phyloP scores from a whole-genome alignment of 2,113 vertebrate species.

The Phoxinus phoxinus region DNA sequence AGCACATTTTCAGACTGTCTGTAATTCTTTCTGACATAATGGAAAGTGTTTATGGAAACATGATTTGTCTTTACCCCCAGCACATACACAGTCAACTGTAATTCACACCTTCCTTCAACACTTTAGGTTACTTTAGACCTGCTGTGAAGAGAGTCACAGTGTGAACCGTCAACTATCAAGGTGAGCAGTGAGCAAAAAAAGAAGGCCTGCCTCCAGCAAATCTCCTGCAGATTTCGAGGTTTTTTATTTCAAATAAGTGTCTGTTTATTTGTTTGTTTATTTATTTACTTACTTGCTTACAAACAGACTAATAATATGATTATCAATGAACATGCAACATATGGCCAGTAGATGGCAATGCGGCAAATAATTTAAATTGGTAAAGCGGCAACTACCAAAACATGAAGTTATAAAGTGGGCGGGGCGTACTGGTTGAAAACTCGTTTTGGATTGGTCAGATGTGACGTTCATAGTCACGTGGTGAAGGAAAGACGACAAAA shows the following conservation, averaged over 20 bases:
- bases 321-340: background rate
- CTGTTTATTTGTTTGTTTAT: no score
- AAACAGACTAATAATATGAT: background rate
- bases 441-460: background rate
- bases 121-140: background rate
- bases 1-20: background rate
- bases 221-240: no score
- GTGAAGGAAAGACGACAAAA: background rate
- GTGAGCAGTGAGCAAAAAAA: background rate
- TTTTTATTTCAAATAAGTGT: no score
- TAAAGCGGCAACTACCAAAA: background rate
- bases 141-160: background rate
- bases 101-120: background rate
- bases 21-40: conserved; percentile 45
- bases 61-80: background rate
- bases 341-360: conserved; percentile 13
- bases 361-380: background rate
- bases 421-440: background rate
- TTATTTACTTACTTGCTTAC: no score
- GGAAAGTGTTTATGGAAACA: conserved; percentile 43
- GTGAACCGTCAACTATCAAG: background rate
- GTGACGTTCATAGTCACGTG: background rate
- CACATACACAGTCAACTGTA: background rate
- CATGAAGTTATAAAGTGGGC: fast-evolving
- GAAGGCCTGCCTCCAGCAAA: background rate